Evolutionary conservation across 2,113 vertebrate species (phyloP).

Genomic region (Lepisosteus osseus): DNA sequence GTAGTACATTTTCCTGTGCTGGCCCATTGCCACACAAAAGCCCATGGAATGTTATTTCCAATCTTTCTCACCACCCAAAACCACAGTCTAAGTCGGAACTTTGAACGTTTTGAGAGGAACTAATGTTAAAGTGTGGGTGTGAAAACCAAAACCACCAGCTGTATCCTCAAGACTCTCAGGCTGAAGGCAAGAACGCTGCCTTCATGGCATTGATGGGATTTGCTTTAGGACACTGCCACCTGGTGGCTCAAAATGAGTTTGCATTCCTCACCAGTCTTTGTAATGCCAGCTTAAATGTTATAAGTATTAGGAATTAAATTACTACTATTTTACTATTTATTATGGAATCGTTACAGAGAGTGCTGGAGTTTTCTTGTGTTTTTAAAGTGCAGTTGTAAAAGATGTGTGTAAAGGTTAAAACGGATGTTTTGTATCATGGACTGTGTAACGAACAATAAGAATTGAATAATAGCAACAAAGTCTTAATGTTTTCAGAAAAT

Average conservation of each 20-base stretch:
- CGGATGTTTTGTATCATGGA: too few species aligned
- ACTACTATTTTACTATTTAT: conserved; percentile 20
- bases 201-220: background rate
- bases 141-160: too few species aligned
- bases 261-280: conserved; percentile 44
- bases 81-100: too few species aligned
- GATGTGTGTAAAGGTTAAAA: too few species aligned
- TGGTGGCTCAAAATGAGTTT: conserved; percentile 44
- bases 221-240: conserved; percentile 42
- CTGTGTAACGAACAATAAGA: background rate
- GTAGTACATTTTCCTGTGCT: too few species aligned
- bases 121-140: background rate
- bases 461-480: background rate
- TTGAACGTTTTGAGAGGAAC: background rate
- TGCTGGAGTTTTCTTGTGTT: conserved; percentile 3
- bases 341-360: conserved; percentile 10
- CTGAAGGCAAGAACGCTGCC: conserved; percentile 22
- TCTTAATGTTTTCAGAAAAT: background rate
- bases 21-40: too few species aligned
- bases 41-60: too few species aligned
- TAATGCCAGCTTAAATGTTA: background rate
- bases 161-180: conserved; percentile 17
- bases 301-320: background rate
- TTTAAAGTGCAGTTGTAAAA: too few species aligned
- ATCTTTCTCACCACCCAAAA: too few species aligned